Conservation (phyloP, 2,113 vertebrate genomes). For the Pycnonotus jocosus region DNA sequence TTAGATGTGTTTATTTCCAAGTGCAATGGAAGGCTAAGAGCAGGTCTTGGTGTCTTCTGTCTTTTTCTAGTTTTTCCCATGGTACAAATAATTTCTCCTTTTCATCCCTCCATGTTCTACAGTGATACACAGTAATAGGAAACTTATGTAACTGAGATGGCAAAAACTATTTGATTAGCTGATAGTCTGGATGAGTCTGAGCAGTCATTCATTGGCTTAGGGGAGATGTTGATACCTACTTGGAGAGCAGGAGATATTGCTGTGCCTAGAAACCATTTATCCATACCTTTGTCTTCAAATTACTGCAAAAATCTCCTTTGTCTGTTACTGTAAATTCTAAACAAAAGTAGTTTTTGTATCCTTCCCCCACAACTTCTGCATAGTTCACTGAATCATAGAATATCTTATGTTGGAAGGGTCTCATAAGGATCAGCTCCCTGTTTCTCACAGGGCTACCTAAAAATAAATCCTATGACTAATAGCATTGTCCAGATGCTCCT, state of each 20-base stretch:
- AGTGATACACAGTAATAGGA: background rate
- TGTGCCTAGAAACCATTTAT: background rate
- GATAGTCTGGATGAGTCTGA: background rate
- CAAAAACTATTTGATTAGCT: background rate
- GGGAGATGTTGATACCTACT: background rate
- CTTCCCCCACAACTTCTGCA: background rate
- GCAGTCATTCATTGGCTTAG: background rate
- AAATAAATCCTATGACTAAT: background rate
- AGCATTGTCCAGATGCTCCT: background rate
- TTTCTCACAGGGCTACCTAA: background rate
- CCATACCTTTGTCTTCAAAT: background rate
- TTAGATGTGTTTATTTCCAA: background rate
- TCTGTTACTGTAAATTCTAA: background rate
- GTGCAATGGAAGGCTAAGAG: background rate
- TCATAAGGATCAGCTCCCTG: background rate
- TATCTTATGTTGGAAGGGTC: background rate
- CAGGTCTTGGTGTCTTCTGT: background rate
- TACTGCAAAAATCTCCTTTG: background rate
- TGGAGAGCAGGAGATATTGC: background rate
- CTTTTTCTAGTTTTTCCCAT: background rate
- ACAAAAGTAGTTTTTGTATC: background rate
- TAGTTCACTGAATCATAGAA: background rate
- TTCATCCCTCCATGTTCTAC: background rate
- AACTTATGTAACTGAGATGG: background rate
- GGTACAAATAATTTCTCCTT: background rate